Percentiles rank a stretch among this genome's conserved stretches.
These are phyloP conservation scores for Zaprionus capensis DNA, from an alignment of 1,140 invertebrate genomes.

Conservation along the genomic window DNA sequence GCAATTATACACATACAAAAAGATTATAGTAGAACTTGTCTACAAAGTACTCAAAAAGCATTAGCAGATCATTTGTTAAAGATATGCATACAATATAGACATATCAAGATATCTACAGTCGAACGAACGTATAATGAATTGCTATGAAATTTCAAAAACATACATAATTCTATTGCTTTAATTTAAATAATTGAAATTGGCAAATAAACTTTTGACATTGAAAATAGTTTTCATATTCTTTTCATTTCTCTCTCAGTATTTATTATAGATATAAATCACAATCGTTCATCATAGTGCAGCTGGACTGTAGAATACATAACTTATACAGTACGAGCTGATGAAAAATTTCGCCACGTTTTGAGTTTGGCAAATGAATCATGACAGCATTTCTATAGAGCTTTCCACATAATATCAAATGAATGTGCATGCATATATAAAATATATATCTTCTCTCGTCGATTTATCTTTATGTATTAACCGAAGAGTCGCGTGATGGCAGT, in stretches of 20 bases:
- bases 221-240: too few species aligned
- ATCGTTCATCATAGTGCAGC: background rate
- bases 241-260: background rate
- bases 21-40: constrained; percentile 10
- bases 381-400: constrained; percentile 38
- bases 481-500: constrained; percentile 42
- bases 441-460: constrained; percentile 34
- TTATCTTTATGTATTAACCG: constrained; percentile 35
- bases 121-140: background rate
- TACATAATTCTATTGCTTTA: too few species aligned
- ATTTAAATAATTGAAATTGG: background rate
- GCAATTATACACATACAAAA: constrained; percentile 27
- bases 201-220: too few species aligned
- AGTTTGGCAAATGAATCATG: constrained; percentile 56
- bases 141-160: too few species aligned
- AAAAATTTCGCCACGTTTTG: constrained; percentile 53
- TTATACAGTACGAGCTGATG: constrained; percentile 27
- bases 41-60: constrained; percentile 4
- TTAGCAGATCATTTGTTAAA: constrained; percentile 7
- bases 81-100: background rate
- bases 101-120: background rate
- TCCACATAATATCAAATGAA: constrained; percentile 36
- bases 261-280: background rate
- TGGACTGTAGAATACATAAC: constrained; percentile 4
- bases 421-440: constrained; percentile 13